phyloP scores from a whole-genome alignment of 2,888 invertebrate species.

The Gymnoscelis rufifasciata region DNA sequence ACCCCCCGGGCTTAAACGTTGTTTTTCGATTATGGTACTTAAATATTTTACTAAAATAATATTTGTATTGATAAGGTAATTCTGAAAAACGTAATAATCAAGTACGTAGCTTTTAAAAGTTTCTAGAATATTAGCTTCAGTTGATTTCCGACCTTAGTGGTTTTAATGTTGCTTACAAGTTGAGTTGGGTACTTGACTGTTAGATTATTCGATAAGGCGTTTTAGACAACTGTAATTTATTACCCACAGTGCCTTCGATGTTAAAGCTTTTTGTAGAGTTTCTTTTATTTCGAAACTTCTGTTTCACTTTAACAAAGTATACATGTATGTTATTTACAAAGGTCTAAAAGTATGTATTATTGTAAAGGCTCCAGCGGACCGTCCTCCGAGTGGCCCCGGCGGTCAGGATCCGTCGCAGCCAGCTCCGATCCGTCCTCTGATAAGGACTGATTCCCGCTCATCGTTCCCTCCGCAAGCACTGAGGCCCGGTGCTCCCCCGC shows the following conservation, averaged over 20 bases:
- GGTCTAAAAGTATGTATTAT: conserved; percentile 26
- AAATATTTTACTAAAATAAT: not conserved
- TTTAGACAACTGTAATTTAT: conserved; percentile 12
- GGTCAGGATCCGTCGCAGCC: conserved; percentile 48
- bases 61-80: not conserved
- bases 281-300: conserved; percentile 12
- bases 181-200: conserved; percentile 5
- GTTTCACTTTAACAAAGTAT: conserved; percentile 2
- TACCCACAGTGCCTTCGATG: conserved; percentile 5
- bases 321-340: not conserved
- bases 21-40: conserved; percentile 6
- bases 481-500: conserved; percentile 51
- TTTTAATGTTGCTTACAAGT: conserved; percentile 6
- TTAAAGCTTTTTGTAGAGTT: conserved; percentile 16
- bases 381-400: conserved; percentile 50
- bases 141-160: not conserved
- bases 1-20: conserved; percentile 7
- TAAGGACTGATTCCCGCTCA: conserved; percentile 62
- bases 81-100: not conserved
- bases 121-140: conserved; percentile 1
- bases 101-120: not conserved
- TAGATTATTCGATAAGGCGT: conserved; percentile 12
- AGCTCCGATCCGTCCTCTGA: conserved; percentile 56
- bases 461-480: conserved; percentile 51
- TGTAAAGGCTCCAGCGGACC: conserved; percentile 62